phyloP scores from a whole-genome alignment of 2,888 invertebrate species.

The Dasysyrphus tricinctus region DNA sequence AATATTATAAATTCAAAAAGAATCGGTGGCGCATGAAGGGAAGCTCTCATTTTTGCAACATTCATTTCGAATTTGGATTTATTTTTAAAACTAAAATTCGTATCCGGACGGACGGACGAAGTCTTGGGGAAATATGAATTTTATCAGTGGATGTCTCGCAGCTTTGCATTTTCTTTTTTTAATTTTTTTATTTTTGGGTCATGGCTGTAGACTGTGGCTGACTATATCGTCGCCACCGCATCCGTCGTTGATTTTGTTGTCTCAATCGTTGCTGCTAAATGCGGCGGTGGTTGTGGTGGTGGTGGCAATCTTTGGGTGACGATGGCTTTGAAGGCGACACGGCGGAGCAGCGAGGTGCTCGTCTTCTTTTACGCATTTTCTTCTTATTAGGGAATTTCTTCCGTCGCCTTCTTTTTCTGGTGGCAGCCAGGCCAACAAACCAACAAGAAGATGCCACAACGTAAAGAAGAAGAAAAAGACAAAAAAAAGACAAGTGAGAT shows the following conservation, averaged over 20 bases:
- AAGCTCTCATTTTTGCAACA: slow-evolving; percentile 49
- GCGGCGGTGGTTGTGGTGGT: slow-evolving; percentile 39
- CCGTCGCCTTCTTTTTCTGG: slow-evolving; percentile 13
- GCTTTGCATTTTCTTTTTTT: slow-evolving; percentile 59
- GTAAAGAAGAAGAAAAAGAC: slow-evolving; percentile 4
- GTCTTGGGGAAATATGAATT: slow-evolving; percentile 45
- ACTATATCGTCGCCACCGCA: slow-evolving; percentile 14
- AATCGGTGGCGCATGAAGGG: slow-evolving; percentile 30
- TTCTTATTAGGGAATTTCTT: slow-evolving; percentile 70
- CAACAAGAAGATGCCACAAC: slow-evolving; percentile 53
- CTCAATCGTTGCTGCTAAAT: slow-evolving; percentile 18
- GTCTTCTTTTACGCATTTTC: slow-evolving; percentile 70
- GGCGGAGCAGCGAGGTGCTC: slow-evolving; percentile 17
- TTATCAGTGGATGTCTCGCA: slow-evolving; percentile 36
- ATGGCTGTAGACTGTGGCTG: slow-evolving; percentile 59
- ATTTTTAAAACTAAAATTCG: slow-evolving; percentile 54
- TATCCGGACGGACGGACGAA: slow-evolving; percentile 5
- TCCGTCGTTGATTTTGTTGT: slow-evolving; percentile 7
- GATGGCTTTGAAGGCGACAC: slow-evolving; percentile 6
- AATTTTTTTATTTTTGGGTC: slow-evolving; percentile 67
- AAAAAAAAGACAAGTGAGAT: slow-evolving; percentile 23
- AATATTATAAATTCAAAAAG: slow-evolving; percentile 29
- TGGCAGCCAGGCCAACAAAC: slow-evolving; percentile 16
- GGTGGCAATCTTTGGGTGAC: slow-evolving; percentile 15
- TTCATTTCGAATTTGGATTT: slow-evolving; percentile 40